Evolutionary conservation across 2,113 vertebrate species (phyloP).

Genomic region (Onychostruthus taczanowskii): DNA sequence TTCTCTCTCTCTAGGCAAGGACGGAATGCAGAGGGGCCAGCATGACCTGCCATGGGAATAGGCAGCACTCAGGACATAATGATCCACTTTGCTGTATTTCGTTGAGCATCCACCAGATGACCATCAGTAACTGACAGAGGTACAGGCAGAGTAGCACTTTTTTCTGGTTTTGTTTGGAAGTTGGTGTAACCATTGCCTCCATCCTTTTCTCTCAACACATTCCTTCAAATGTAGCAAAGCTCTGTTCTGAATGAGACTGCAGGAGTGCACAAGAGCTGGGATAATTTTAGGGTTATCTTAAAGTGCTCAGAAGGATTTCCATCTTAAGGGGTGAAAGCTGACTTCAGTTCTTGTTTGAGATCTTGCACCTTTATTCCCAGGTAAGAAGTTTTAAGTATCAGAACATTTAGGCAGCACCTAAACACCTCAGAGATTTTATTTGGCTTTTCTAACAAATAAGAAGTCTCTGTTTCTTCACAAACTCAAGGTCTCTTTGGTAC

Average conservation of each 20-base stretch:
- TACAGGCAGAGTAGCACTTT: neutral
- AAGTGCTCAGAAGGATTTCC: neutral
- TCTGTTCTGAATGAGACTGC: neutral
- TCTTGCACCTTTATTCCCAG: neutral
- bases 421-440: neutral
- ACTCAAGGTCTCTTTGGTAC: rapidly evolving
- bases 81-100: neutral
- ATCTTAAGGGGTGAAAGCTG: neutral
- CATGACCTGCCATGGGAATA: neutral
- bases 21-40: neutral
- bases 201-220: neutral
- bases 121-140: neutral
- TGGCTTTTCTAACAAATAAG: neutral
- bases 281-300: neutral
- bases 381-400: neutral
- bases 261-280: rapidly evolving
- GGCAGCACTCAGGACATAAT: neutral
- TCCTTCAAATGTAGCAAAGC: neutral
- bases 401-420: neutral
- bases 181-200: neutral
- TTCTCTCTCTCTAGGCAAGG: slow-evolving; percentile 10
- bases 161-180: neutral
- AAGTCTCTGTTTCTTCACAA: neutral
- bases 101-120: neutral
- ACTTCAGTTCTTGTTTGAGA: neutral